phyloP scores from a whole-genome alignment of 1,140 invertebrate genomes.

The Drosophila lacteicornis region DNA sequence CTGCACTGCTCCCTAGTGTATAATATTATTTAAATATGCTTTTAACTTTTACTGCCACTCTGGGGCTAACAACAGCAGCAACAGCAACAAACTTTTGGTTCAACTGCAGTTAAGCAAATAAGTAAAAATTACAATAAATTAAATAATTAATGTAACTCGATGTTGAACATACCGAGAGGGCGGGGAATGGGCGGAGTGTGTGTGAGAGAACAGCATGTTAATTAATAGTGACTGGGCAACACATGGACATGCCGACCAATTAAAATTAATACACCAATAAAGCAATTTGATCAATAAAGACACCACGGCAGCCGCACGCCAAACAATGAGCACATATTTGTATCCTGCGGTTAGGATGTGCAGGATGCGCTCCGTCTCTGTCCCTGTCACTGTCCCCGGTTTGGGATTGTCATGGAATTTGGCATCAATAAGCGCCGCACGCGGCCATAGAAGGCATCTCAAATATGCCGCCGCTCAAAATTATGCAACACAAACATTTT shows the following conservation, averaged over 20 bases:
- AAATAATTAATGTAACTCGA: slow-evolving; percentile 56
- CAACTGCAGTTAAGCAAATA: slow-evolving; percentile 46
- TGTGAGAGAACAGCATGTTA: slow-evolving; percentile 57
- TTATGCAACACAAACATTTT: slow-evolving; percentile 48
- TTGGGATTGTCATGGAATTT: slow-evolving; percentile 31
- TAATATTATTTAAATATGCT: slow-evolving; percentile 51
- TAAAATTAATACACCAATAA: slow-evolving; percentile 74
- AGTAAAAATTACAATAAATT: slow-evolving; percentile 52
- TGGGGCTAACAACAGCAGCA: slow-evolving; percentile 19
- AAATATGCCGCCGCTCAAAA: slow-evolving; percentile 35
- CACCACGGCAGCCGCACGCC: slow-evolving; percentile 38
- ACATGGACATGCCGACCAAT: slow-evolving; percentile 62
- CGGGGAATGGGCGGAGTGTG: neutral
- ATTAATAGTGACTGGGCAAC: slow-evolving; percentile 63
- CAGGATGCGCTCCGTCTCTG: neutral
- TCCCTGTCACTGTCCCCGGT: neutral
- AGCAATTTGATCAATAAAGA: slow-evolving; percentile 67
- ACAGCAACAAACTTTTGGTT: slow-evolving; percentile 23
- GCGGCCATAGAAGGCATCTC: slow-evolving; percentile 16
- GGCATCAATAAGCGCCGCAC: slow-evolving; percentile 19
- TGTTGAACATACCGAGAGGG: slow-evolving; percentile 30
- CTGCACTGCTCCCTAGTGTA: slow-evolving; percentile 7
- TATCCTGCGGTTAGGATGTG: slow-evolving; percentile 35
- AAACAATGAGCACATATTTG: slow-evolving; percentile 47
- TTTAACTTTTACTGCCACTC: slow-evolving; percentile 53